Evolutionary conservation across 2,797 vertebrate species (phyloP).

Genomic region (Rhadinocentrus ornatus): DNA sequence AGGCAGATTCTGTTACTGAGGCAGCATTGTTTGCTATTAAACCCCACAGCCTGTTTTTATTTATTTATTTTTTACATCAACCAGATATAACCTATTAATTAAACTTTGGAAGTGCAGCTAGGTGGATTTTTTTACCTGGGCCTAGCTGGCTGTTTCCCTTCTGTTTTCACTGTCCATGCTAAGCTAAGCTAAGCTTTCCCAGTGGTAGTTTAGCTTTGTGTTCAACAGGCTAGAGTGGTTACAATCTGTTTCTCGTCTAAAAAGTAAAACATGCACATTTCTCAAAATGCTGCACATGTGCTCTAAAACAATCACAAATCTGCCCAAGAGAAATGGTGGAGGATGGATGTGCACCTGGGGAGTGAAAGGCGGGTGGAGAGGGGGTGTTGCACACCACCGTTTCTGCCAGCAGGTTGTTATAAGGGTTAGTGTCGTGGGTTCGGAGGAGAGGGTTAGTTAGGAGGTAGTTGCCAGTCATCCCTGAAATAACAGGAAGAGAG

Average conservation of each 20-base stretch:
- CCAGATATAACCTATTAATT: conserved; percentile 7
- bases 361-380: conserved; percentile 98
- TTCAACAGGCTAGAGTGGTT: conserved; percentile 1
- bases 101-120: neutral
- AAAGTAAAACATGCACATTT: conserved; percentile 15
- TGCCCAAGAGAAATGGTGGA: conserved; percentile 42
- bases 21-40: conserved; percentile 14
- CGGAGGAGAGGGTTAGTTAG: conserved; percentile 99
- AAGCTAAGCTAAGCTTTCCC: conserved; percentile 2
- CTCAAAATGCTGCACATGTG: conserved; percentile 23
- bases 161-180: neutral
- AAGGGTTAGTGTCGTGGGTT: conserved; percentile 99
- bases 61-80: conserved; percentile 20
- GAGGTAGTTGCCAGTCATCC: conserved; percentile 99
- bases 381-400: conserved; percentile 99
- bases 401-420: conserved; percentile 99
- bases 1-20: conserved; percentile 8
- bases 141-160: neutral
- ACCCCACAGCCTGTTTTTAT: conserved; percentile 17
- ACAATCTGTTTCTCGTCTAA: conserved; percentile 3
- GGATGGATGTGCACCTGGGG: conserved; percentile 90
- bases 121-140: neutral
- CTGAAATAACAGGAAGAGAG: conserved; percentile 91
- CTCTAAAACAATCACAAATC: conserved; percentile 51
- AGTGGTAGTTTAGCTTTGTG: neutral